Base-by-base conservation (phyloP, 2,888 invertebrate species). In the Beris morrisii region DNA sequence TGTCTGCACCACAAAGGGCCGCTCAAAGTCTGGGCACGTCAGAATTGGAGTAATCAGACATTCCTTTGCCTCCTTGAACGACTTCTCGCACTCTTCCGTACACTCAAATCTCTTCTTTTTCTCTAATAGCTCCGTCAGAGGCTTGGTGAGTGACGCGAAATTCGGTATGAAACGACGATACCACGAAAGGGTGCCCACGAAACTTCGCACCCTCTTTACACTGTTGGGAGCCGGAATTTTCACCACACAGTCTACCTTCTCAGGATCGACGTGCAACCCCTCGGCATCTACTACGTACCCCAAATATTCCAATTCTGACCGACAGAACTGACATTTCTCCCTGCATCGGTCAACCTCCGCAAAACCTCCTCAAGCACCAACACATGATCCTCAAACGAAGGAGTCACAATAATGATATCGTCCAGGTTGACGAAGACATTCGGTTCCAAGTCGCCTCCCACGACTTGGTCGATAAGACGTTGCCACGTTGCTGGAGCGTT, bases 371-470 rank as follows among this genome's bases (percentile, higher is more conserved):
- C 13, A 4, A 66, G 31, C 6, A 59, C 15, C 1, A 43, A 31
- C 43, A 67, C 2, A 28, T 67, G 58, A 1, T 64, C 44, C 0
- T 59, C 31, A n/a, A 64, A 57, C 6, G 30, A 15, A 28, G 56
- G 32, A 7, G 54, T 58, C 6, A 64, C 43, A 0, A 67, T n/a
- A 13, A 64, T 57, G 3, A 67, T 50, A 13, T 67, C 67, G 15
- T 67, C 64, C 30, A 63, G 11, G 28, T 67, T 64, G n/a, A 56
- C 55, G 44, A 64, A 67, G 1, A 57, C 67, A 38, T 30, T 28
- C 1, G 64, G 63, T 69, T 69, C 67, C 66, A 72, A n/a, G n/a
- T 57, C 57, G 4, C 43, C 0, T n/a, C 57, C 57, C 5, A 57
- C 3, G 11, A 57, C 44, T 12, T 12, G 5, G 31, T 55, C 55